These are phyloP conservation scores for Platichthys flesus DNA, from an alignment of 2,113 vertebrate genomes.

Conservation along the genomic window DNA sequence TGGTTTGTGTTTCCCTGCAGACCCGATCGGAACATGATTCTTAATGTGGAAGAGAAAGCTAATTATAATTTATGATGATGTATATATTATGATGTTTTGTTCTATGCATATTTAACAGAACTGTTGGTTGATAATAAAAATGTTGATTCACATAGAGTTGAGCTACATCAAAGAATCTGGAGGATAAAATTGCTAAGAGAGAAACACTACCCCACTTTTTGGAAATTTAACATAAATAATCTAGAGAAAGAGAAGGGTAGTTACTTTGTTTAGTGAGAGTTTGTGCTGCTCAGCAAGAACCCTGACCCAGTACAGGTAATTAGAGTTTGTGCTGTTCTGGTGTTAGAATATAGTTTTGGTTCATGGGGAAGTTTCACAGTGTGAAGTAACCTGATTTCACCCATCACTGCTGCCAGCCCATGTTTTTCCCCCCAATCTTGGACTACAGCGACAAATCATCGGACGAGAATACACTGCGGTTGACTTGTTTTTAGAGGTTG, in stretches of 20 bases:
- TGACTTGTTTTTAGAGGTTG: conserved; percentile 41
- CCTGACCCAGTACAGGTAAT: conserved; percentile 71
- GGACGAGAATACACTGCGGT: neutral
- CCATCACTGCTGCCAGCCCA: conserved; percentile 26
- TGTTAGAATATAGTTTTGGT: conserved; percentile 60
- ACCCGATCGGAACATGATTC: too few relatives aligned
- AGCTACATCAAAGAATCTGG: neutral
- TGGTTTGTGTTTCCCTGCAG: too few relatives aligned
- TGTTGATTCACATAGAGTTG: neutral
- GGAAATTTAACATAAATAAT: conserved; percentile 30
- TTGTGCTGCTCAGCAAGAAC: conserved; percentile 28
- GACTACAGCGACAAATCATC: conserved; percentile 31
- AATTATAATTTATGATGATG: too few relatives aligned
- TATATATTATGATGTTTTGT: too few relatives aligned
- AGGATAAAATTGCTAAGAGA: neutral
- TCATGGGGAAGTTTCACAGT: conserved; percentile 45
- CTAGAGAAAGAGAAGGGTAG: conserved; percentile 23
- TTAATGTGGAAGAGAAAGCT: too few relatives aligned
- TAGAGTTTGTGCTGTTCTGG: conserved; percentile 46
- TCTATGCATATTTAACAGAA: neutral
- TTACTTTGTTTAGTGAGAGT: conserved; percentile 41
- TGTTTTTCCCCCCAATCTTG: conserved; percentile 22
- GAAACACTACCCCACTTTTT: conserved; percentile 4
- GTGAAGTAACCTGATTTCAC: conserved; percentile 61
- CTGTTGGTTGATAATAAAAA: neutral